phyloP scores from a whole-genome alignment of 2,113 vertebrate species.

The Catharus minimus region DNA sequence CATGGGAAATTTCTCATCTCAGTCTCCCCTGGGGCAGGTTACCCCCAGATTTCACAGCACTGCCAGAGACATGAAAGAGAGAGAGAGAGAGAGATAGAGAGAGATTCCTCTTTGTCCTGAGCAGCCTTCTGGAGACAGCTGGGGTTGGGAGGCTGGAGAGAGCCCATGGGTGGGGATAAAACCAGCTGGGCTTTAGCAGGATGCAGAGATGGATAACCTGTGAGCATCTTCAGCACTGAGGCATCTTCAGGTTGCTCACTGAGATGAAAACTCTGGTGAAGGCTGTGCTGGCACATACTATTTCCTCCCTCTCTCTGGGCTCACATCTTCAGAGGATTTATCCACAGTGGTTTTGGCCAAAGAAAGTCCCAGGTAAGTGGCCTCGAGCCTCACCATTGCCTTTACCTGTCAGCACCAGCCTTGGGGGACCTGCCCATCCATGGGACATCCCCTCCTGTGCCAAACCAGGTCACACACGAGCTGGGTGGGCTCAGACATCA shows the following conservation, averaged over 20 bases:
- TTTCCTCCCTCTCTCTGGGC: neutral
- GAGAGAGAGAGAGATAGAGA: neutral
- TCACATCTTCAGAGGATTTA: neutral
- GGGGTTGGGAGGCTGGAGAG: neutral
- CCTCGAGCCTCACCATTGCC: neutral
- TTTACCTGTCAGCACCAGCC: neutral
- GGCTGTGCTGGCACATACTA: neutral
- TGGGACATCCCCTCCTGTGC: neutral
- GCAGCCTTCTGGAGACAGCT: neutral
- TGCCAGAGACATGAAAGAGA: neutral
- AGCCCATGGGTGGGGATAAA: neutral
- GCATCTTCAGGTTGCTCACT: neutral
- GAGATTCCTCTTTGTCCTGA: neutral
- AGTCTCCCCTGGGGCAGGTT: no score
- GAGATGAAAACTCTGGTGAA: neutral
- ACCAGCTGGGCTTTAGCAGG: neutral
- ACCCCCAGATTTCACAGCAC: neutral
- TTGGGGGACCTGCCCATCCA: neutral
- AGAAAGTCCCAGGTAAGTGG: neutral
- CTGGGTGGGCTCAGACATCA: accelerated
- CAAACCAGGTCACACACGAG: neutral
- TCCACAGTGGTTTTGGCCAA: neutral
- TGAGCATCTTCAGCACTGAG: neutral
- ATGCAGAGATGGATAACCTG: neutral
- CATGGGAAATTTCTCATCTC: neutral